Percentiles rank a stretch among this genome's conserved stretches.
These are phyloP conservation scores for Rhyacichthys aspro DNA, from an alignment of 2,797 vertebrate genomes.

Conservation along the genomic window DNA sequence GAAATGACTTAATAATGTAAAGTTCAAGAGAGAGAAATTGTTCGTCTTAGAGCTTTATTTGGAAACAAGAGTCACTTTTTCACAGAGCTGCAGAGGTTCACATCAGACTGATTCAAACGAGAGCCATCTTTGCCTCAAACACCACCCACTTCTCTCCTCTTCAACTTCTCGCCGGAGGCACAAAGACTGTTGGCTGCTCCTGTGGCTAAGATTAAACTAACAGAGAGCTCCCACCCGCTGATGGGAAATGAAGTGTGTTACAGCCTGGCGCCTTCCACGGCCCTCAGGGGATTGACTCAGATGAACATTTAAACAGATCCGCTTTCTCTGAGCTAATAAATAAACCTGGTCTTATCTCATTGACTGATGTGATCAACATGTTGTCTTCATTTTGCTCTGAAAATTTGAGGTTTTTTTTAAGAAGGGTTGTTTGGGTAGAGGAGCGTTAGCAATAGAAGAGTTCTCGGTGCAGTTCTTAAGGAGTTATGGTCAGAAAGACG, in stretches of 20 bases:
- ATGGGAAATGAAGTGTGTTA: slow-evolving; percentile 77
- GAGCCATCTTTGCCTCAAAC: slow-evolving; percentile 31
- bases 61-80: background rate
- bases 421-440: too few species aligned
- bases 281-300: slow-evolving; percentile 49
- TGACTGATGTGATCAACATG: slow-evolving; percentile 42
- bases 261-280: slow-evolving; percentile 68
- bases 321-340: slow-evolving; percentile 64
- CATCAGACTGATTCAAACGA: slow-evolving; percentile 23
- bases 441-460: too few species aligned
- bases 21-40: too few species aligned
- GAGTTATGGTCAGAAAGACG: too few species aligned
- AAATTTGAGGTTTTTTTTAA: background rate
- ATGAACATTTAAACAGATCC: slow-evolving; percentile 66
- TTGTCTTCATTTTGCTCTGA: slow-evolving; percentile 6
- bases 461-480: too few species aligned
- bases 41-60: too few species aligned
- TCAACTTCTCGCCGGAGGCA: slow-evolving; percentile 66
- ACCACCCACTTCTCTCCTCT: slow-evolving; percentile 36
- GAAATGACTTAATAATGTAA: too few species aligned
- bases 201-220: slow-evolving; percentile 73
- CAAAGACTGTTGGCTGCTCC: slow-evolving; percentile 72
- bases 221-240: slow-evolving; percentile 69
- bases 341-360: slow-evolving; percentile 48
- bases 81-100: slow-evolving; percentile 10